Base-by-base conservation (phyloP, 2,888 invertebrate species). In the Xestoiulus laeticollis region DNA sequence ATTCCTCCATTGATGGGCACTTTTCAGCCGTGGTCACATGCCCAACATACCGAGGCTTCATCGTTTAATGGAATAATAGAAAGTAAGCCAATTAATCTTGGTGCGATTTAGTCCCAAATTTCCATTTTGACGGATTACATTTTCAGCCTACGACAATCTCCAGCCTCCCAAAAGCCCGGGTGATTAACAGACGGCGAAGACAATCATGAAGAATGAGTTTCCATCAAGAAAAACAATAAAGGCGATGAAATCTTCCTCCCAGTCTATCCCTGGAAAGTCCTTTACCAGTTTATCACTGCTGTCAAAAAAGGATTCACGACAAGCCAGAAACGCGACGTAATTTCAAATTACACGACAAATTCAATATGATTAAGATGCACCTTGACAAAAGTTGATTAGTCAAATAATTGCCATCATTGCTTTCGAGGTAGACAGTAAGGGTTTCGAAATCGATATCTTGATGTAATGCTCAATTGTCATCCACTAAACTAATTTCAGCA, bases 71-170 rank as follows among this genome's bases (percentile, higher is more conserved):
- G 6, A 26, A 68, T 68, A 68, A 68, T 68, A 26, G 68, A 68
- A 68, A 22, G 68, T 68, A 68, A 68, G 68, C 68, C 68, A 68
- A 68, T 68, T 68, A 68, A 68, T 68, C 68, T 68, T 22, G 10
- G 68, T 8, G 26, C 26, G 68, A 68, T 68, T 68, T 68, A 68
- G 68, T 26, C 68, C n/a, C 26, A 68, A 68, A 68, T 68, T 68
- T 68, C 68, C 68, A 68, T 68, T 68, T 68, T 68, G 68, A 68
- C 68, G 68, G 68, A 68, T 68, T 68, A 68, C 68, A 68, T 68
- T 68, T 26, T 68, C 68, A 26, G 22, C 68, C 68, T 10, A 26
- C 6, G 53, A 53, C 53, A n/a, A 53, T 16, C 53, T 19, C n/a
- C 53, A 53, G 68, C 26, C 68, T n/a, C n/a, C 68, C 68, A 26